A percentile compares a stretch with the other conserved stretches of the same genome.
phyloP scores from a whole-genome alignment of 2,797 vertebrate species.

The Steatocranus sp. region DNA sequence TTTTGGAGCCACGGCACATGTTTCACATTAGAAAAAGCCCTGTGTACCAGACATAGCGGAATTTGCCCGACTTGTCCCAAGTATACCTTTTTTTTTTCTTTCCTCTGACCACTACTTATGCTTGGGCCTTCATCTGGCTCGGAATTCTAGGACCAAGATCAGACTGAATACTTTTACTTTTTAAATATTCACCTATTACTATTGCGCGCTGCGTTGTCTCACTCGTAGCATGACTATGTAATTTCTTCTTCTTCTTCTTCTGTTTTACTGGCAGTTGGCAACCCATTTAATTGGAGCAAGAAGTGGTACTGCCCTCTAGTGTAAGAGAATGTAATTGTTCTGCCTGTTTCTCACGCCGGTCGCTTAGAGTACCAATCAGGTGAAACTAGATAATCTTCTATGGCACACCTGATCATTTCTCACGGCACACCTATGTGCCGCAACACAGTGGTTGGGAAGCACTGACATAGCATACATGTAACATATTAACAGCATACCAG shows the following conservation, averaged over 20 bases:
- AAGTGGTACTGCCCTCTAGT: background rate
- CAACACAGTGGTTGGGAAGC: background rate
- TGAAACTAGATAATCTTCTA: background rate
- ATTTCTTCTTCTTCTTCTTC: background rate
- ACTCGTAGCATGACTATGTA: background rate
- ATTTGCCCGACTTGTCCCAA: background rate
- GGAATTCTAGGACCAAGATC: background rate
- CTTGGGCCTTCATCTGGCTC: background rate
- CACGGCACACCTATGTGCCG: background rate
- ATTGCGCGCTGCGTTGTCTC: rapidly evolving
- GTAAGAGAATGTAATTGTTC: background rate
- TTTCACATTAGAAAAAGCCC: background rate
- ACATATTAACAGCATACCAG: background rate
- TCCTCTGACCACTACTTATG: background rate
- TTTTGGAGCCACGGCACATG: background rate
- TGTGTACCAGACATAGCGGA: background rate
- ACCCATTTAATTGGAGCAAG: background rate
- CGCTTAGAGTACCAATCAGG: background rate
- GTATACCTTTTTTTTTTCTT: background rate
- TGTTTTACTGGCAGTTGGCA: background rate
- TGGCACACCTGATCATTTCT: background rate
- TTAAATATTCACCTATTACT: background rate
- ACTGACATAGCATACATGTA: background rate
- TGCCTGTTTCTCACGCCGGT: rapidly evolving
- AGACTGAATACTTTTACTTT: background rate